Evolutionary conservation across 2,113 vertebrate genomes (phyloP).

Genomic region (Plectropomus leopardus): DNA sequence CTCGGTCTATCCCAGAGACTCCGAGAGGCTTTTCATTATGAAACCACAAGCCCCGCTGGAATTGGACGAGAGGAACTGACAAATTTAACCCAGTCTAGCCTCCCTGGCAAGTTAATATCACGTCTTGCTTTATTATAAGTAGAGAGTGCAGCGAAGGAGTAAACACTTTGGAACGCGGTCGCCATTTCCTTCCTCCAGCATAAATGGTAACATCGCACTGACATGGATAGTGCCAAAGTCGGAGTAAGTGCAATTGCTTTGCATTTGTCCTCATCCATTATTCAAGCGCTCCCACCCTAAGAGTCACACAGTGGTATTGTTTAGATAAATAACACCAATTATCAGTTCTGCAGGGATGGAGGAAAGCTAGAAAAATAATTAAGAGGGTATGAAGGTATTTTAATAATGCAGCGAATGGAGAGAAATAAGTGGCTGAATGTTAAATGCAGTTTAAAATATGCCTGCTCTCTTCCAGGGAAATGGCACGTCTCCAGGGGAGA

Average conservation of each 20-base stretch:
- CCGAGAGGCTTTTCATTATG: constrained; percentile 71
- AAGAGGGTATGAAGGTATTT: constrained; percentile 73
- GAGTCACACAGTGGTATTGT: constrained; percentile 75
- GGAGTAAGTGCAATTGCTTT: constrained; percentile 77
- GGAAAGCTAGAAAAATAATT: constrained; percentile 75
- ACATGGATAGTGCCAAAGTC: constrained; percentile 69
- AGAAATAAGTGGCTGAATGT: constrained; percentile 73
- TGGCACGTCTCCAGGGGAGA: constrained; percentile 59
- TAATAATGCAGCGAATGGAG: constrained; percentile 72
- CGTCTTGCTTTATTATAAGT: constrained; percentile 64
- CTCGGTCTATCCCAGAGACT: constrained; percentile 45
- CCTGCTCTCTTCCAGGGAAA: constrained; percentile 64
- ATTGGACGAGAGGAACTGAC: constrained; percentile 66
- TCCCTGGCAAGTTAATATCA: constrained; percentile 73
- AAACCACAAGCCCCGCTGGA: constrained; percentile 70
- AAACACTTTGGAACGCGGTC: constrained; percentile 58
- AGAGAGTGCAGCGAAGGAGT: constrained; percentile 52
- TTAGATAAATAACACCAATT: constrained; percentile 86
- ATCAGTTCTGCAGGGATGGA: constrained; percentile 74
- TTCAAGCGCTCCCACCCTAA: constrained; percentile 73
- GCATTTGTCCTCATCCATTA: constrained; percentile 84
- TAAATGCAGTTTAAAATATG: constrained; percentile 79
- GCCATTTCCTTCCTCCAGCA: constrained; percentile 57
- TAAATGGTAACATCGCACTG: constrained; percentile 53
- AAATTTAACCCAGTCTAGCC: constrained; percentile 71